Evolutionary conservation across 53 echinoderm and acorn worm species (phyloP), one percentile per base, ranked within the genome.

Genomic region (Actinopyga echinites): DNA sequence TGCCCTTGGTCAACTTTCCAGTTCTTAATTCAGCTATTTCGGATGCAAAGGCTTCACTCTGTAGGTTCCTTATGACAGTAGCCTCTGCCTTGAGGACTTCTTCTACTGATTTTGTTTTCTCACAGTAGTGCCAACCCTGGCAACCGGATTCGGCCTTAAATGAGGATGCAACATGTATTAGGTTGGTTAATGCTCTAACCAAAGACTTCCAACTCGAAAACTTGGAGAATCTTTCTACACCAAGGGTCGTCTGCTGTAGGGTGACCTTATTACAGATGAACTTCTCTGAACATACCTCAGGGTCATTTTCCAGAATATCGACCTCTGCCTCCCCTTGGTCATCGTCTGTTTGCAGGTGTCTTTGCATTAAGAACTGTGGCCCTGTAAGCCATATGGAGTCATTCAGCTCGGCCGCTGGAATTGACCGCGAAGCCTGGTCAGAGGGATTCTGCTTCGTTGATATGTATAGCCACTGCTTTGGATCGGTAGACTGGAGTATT

Each of bases 121-220:
- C 74, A 83, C 90, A 90, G 44, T 75, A 37, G 64, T 90, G 90
- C 90, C 90, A 90, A 40, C 83, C 90, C 35, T 79, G 78, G 85
- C 89, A 75, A 22, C 11, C 30, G 38, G 77, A 68, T 7, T 58
- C 57, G 26, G 66, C 61, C 68, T 55, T 86, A 38, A 67, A 83
- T 37, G 86, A 83, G 22, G 61, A 28, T 31, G 62, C 75, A 25
- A 83, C 62, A 79, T 83, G 77, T 32, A 86, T 29, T 20, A 90
- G 79, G 56, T 82, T 77, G 20, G 82, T 34, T 24, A 66, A 35
- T 1, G 86, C 86, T 77, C 90, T 86, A 21, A 74, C 57, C 23
- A 78, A 12, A 20, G 86, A 82, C 43, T 83, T 37, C 90, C 90
- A 90, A 29, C 30, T 73, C 29, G 90, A 90, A 66, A 90, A 90